Percentiles rank a stretch among this genome's conserved stretches.
These are phyloP conservation scores for Poeciliopsis turneri DNA, from an alignment of 2,797 vertebrate genomes.

Conservation along the genomic window DNA sequence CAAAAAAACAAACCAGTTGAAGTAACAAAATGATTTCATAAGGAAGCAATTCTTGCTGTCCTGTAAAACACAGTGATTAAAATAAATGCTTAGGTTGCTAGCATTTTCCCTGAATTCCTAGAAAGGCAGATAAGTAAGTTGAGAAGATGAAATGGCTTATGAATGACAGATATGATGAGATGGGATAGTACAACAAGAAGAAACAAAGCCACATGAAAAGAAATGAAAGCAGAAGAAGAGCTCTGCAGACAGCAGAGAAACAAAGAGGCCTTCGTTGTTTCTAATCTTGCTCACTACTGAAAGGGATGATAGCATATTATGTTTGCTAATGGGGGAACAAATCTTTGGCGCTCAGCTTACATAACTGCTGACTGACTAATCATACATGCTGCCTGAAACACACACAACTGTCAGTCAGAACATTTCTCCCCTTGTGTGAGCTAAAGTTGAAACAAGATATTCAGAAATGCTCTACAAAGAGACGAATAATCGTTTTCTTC, in stretches of 20 bases:
- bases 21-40: slow-evolving; percentile 1
- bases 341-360: slow-evolving; percentile 70
- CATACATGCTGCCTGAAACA: slow-evolving; percentile 58
- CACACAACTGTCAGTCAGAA: slow-evolving; percentile 17
- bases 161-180: slow-evolving; percentile 19
- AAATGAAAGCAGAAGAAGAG: slow-evolving; percentile 40
- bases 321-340: slow-evolving; percentile 74
- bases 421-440: slow-evolving; percentile 9
- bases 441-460: slow-evolving; percentile 1
- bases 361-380: slow-evolving; percentile 76
- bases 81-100: slow-evolving; percentile 15
- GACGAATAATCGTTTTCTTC: background rate
- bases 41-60: background rate
- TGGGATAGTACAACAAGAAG: slow-evolving; percentile 21
- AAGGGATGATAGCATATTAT: slow-evolving; percentile 75
- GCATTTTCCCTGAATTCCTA: slow-evolving; percentile 24
- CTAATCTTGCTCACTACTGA: slow-evolving; percentile 57
- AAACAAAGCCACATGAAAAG: slow-evolving; percentile 30
- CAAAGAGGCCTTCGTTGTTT: slow-evolving; percentile 61
- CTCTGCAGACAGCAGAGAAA: slow-evolving; percentile 21
- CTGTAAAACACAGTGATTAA: slow-evolving; percentile 20
- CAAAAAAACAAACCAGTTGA: background rate
- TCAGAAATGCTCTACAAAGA: background rate
- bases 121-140: slow-evolving; percentile 31
- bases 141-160: slow-evolving; percentile 34